A percentile compares a stretch with the other conserved stretches of the same genome.
phyloP scores from a whole-genome alignment of 2,888 invertebrate genomes.

The Ormia ochracea region DNA sequence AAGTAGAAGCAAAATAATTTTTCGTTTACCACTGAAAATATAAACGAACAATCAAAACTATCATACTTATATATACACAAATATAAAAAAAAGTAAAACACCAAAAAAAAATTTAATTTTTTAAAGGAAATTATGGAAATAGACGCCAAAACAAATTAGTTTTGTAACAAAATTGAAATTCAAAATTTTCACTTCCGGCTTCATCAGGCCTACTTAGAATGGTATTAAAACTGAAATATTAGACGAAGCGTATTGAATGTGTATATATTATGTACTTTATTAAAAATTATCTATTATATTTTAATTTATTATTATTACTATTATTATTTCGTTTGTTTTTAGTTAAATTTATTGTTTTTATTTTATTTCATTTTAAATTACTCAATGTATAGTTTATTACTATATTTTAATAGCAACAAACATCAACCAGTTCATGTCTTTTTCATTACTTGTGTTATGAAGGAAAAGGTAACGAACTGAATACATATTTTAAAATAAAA shows the following conservation, averaged over 20 bases:
- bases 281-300: conserved; percentile 25
- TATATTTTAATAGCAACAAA: conserved; percentile 7
- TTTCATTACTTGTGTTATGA: background rate
- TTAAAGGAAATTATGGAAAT: conserved; percentile 34
- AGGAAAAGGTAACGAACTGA: background rate
- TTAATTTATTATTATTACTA: conserved; percentile 37
- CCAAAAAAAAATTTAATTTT: conserved; percentile 49
- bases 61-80: background rate
- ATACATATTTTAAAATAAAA: conserved; percentile 6
- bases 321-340: conserved; percentile 30
- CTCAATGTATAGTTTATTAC: conserved; percentile 34
- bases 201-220: background rate
- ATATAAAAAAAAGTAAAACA: conserved; percentile 22
- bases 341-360: conserved; percentile 55
- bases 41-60: background rate
- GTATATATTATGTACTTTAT: conserved; percentile 24
- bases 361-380: conserved; percentile 33
- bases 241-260: conserved; percentile 16
- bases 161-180: conserved; percentile 37
- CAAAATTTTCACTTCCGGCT: conserved; percentile 16
- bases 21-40: background rate
- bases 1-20: background rate
- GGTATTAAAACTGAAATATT: conserved; percentile 13
- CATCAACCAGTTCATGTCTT: background rate
- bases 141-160: conserved; percentile 36